phyloP scores from a whole-genome alignment of 2,888 invertebrate genomes.

The Meteorus cinctellus region DNA sequence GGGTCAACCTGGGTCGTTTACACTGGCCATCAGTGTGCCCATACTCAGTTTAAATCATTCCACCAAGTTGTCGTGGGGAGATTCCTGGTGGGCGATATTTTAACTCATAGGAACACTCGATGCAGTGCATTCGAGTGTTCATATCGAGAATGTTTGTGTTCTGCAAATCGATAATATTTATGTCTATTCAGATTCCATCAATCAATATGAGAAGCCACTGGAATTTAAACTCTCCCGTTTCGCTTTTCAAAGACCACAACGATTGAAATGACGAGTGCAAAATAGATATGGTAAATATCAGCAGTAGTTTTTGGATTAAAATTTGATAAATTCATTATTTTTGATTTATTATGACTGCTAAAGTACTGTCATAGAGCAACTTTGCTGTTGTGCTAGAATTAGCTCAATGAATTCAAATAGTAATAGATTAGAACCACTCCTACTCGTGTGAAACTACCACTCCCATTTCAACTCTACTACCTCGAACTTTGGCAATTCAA shows the following conservation, averaged over 20 bases:
- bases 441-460: too few relatives aligned
- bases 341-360: too few relatives aligned
- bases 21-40: conserved; percentile 10
- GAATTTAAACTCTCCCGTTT: conserved; percentile 37
- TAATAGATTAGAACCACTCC: too few relatives aligned
- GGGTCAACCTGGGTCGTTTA: conserved; percentile 18
- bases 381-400: too few relatives aligned
- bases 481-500: too few relatives aligned
- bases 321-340: too few relatives aligned
- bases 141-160: conserved; percentile 23
- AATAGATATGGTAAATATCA: too few relatives aligned
- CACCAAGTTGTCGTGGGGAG: conserved; percentile 8
- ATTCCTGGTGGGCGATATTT: background rate
- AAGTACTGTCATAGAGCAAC: too few relatives aligned
- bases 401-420: too few relatives aligned
- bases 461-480: too few relatives aligned
- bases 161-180: conserved; percentile 20
- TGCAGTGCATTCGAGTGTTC: conserved; percentile 11
- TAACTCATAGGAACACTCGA: conserved; percentile 24
- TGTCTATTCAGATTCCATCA: conserved; percentile 23
- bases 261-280: background rate
- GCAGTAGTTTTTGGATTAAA: too few relatives aligned
- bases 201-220: conserved; percentile 17
- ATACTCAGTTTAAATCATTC: conserved; percentile 14
- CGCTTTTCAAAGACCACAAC: background rate